These are phyloP conservation scores for Agrilus mali DNA, from an alignment of 2,888 invertebrate genomes.

Conservation along the genomic window DNA sequence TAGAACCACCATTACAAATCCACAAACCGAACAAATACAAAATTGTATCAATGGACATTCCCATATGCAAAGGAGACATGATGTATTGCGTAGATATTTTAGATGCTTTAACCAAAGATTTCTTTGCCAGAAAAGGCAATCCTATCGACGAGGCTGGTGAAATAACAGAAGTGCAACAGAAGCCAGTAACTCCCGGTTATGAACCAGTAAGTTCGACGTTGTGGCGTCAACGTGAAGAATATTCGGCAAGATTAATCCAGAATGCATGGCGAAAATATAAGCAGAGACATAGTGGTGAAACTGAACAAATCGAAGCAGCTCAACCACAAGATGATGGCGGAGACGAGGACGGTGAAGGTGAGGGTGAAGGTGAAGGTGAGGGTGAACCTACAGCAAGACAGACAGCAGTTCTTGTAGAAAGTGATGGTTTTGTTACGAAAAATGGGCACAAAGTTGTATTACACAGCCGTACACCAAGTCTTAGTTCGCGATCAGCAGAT, in stretches of 20 bases:
- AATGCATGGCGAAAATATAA: slow-evolving; percentile 88
- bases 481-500: slow-evolving; percentile 71
- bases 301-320: slow-evolving; percentile 42
- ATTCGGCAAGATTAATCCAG: slow-evolving; percentile 90
- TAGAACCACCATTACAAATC: slow-evolving; percentile 94
- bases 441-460: slow-evolving; percentile 86
- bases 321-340: slow-evolving; percentile 25
- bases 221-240: slow-evolving; percentile 93
- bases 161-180: slow-evolving; percentile 68
- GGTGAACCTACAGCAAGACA: slow-evolving; percentile 39
- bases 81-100: slow-evolving; percentile 98
- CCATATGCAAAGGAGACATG: slow-evolving; percentile 93
- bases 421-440: slow-evolving; percentile 71
- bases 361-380: slow-evolving; percentile 18
- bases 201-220: slow-evolving; percentile 90
- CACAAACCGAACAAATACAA: slow-evolving; percentile 98
- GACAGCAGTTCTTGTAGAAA: slow-evolving; percentile 76
- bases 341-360: slow-evolving; percentile 13
- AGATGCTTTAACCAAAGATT: slow-evolving; percentile 96
- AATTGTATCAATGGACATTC: slow-evolving; percentile 97
- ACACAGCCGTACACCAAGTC: slow-evolving; percentile 75
- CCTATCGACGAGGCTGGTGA: slow-evolving; percentile 88
- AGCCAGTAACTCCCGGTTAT: slow-evolving; percentile 81
- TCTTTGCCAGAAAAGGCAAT: slow-evolving; percentile 93
- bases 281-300: slow-evolving; percentile 48